A percentile compares a stretch with the other conserved stretches of the same genome.
Evolutionary conservation across 2,888 invertebrate species (phyloP).

Genomic region (Perizoma flavofasciatum): DNA sequence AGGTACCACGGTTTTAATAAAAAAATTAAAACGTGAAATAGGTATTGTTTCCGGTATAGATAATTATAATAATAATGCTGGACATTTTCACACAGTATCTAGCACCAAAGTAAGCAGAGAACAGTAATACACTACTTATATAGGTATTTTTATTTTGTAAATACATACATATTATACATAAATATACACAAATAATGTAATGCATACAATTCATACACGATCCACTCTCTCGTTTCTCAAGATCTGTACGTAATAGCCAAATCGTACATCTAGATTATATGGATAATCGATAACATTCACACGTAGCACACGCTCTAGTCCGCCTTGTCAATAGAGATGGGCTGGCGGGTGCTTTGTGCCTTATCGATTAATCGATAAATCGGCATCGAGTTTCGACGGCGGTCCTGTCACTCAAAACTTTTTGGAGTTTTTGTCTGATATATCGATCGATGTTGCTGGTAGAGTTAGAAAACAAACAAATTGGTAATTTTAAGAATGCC

Average conservation of each 20-base stretch:
- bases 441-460: constrained; percentile 61
- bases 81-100: too few relatives aligned
- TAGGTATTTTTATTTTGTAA: not conserved
- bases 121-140: too few relatives aligned
- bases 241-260: constrained; percentile 65
- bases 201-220: constrained; percentile 3
- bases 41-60: too few relatives aligned
- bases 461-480: constrained; percentile 32
- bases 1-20: too few relatives aligned
- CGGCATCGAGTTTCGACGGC: constrained; percentile 76
- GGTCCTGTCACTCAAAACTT: constrained; percentile 81
- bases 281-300: constrained; percentile 82
- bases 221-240: constrained; percentile 43
- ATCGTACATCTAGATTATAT: constrained; percentile 78
- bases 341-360: constrained; percentile 77
- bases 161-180: not conserved
- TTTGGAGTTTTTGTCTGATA: constrained; percentile 73
- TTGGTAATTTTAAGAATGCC: constrained; percentile 6
- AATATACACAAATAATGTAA: not conserved
- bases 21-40: too few relatives aligned
- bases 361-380: constrained; percentile 74
- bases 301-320: constrained; percentile 79
- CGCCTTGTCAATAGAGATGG: constrained; percentile 74
- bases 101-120: too few relatives aligned
- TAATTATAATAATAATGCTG: too few relatives aligned